Percentiles rank a stretch among this genome's conserved stretches.
Conservation (phyloP, 2,113 vertebrate genomes). For the Antechinus flavipes region DNA sequence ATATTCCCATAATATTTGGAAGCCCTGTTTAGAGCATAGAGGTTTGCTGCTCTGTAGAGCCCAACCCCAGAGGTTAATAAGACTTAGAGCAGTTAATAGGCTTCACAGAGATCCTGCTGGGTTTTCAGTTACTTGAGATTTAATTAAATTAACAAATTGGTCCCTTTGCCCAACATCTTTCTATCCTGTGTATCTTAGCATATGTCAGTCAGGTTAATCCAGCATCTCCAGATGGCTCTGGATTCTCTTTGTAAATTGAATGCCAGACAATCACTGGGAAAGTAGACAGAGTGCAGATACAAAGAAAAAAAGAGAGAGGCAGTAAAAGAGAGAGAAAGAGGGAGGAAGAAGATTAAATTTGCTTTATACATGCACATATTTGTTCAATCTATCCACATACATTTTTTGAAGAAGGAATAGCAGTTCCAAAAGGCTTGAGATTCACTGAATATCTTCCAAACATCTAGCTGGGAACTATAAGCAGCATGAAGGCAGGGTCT, state of each 20-base stretch:
- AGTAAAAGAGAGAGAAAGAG: too few species aligned
- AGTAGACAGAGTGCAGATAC: not conserved
- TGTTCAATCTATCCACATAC: not conserved
- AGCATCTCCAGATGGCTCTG: constrained; percentile 75
- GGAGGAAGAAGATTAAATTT: not conserved
- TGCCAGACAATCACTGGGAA: constrained; percentile 68
- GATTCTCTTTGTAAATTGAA: constrained; percentile 44
- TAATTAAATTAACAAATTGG: constrained; percentile 81
- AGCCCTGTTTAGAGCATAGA: not conserved
- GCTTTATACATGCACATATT: not conserved
- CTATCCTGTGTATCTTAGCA: constrained; percentile 73
- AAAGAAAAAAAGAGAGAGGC: not conserved
- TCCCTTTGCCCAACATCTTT: constrained; percentile 78
- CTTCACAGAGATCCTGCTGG: constrained; percentile 66
- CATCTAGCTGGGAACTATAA: not conserved
- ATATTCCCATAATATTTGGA: not conserved
- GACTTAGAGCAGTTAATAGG: constrained; percentile 49
- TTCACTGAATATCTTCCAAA: not conserved
- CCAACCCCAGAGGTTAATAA: not conserved
- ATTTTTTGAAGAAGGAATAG: not conserved
- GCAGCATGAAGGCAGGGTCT: not conserved
- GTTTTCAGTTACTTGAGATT: constrained; percentile 75
- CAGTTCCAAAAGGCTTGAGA: not conserved
- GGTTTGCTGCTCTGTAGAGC: not conserved
- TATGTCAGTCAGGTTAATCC: constrained; percentile 78